These are phyloP conservation scores for Todiramphus saurophagus DNA, from an alignment of 2,113 vertebrate species.

Conservation along the genomic window DNA sequence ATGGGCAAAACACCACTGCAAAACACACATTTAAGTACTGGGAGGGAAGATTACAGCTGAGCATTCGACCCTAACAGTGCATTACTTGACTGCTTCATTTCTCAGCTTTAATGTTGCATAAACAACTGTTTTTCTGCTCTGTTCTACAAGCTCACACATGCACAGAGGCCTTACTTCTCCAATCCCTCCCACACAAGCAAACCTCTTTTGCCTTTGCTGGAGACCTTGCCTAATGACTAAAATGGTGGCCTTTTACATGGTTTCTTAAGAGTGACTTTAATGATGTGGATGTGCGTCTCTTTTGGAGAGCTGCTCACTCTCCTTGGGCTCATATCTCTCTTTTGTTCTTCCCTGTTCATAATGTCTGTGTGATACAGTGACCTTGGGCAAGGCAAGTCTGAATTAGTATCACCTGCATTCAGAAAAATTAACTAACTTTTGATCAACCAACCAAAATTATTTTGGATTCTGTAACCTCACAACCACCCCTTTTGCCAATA, in stretches of 20 bases:
- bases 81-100: conserved; percentile 25
- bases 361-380: neutral
- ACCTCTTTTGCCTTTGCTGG: neutral
- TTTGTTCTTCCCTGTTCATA: neutral
- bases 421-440: neutral
- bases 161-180: neutral
- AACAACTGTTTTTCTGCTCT: conserved; percentile 13
- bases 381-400: neutral
- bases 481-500: neutral
- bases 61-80: neutral
- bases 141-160: conserved; percentile 1
- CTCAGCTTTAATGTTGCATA: conserved; percentile 29
- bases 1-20: neutral
- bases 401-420: neutral
- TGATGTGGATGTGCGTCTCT: neutral
- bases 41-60: neutral
- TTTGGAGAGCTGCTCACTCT: neutral
- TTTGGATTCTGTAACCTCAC: neutral
- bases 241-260: neutral
- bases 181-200: conserved; percentile 12
- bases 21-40: neutral
- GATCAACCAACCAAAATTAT: neutral
- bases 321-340: neutral
- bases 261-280: neutral
- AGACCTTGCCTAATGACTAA: neutral